These are phyloP conservation scores for Pedetes capensis DNA, from an alignment of 2,113 vertebrate genomes.

Conservation along the genomic window DNA sequence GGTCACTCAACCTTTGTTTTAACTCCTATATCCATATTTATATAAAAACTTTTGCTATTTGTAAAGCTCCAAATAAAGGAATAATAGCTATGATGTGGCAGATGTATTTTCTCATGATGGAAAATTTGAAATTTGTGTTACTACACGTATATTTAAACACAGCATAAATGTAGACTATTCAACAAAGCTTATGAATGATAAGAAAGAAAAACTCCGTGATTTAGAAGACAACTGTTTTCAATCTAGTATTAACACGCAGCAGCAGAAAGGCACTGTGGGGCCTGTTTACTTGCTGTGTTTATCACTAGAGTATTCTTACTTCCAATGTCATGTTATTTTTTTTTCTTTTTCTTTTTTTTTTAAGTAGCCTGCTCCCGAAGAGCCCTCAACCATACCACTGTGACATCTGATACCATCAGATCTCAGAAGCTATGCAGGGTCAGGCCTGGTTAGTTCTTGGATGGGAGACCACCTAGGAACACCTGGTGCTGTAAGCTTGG, in stretches of 20 bases:
- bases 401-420: too few relatives aligned
- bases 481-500: too few relatives aligned
- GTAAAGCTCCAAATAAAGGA: not conserved
- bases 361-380: too few relatives aligned
- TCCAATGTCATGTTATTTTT: not conserved
- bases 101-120: not conserved
- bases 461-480: too few relatives aligned
- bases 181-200: not conserved
- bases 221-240: not conserved
- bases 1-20: not conserved
- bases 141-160: not conserved
- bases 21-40: not conserved
- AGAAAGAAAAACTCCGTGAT: not conserved
- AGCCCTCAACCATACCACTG: too few relatives aligned
- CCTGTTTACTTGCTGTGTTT: not conserved
- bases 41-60: conserved; percentile 4
- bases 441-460: too few relatives aligned
- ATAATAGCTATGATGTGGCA: not conserved
- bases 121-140: not conserved
- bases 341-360: not conserved
- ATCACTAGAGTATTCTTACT: not conserved
- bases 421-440: too few relatives aligned
- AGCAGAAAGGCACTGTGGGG: not conserved
- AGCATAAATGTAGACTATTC: not conserved
- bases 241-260: not conserved